A percentile compares a stretch with the other conserved stretches of the same genome.
Evolutionary conservation across 2,888 invertebrate genomes (phyloP).

Genomic region (Eupithecia subumbrata): DNA sequence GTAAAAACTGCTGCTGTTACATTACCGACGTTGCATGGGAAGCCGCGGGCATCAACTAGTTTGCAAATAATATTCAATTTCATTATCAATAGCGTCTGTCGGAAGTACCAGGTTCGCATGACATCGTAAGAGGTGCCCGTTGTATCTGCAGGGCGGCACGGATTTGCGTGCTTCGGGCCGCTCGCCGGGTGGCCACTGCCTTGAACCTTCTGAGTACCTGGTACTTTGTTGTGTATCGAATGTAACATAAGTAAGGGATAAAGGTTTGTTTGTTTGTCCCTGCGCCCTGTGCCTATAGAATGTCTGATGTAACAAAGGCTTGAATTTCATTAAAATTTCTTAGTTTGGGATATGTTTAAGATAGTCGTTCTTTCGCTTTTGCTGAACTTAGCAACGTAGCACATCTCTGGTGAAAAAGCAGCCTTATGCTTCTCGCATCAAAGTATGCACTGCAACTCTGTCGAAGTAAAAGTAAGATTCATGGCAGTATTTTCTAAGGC

Average conservation of each 20-base stretch:
- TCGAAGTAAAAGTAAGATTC: not conserved
- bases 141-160: constrained; percentile 43
- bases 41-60: not conserved
- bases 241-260: not conserved
- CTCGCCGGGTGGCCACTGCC: constrained; percentile 68
- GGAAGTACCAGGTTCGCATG: constrained; percentile 58
- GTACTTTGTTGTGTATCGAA: constrained; percentile 5
- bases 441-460: not conserved
- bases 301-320: not conserved
- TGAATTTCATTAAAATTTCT: not conserved
- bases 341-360: not conserved
- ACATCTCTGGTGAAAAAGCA: too few relatives aligned
- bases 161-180: constrained; percentile 66
- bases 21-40: not conserved
- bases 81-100: constrained; percentile 32
- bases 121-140: constrained; percentile 61
- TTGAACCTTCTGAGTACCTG: constrained; percentile 33
- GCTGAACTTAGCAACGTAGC: too few relatives aligned
- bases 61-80: constrained; percentile 16
- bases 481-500: not conserved
- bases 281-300: not conserved
- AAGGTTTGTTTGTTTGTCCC: constrained; percentile 9
- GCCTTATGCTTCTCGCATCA: not conserved
- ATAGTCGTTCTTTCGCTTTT: too few relatives aligned
- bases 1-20: not conserved